Percentiles rank a stretch among this genome's conserved stretches.
Conservation (phyloP, 1,140 invertebrate species). For the Cotesia vestalis region DNA sequence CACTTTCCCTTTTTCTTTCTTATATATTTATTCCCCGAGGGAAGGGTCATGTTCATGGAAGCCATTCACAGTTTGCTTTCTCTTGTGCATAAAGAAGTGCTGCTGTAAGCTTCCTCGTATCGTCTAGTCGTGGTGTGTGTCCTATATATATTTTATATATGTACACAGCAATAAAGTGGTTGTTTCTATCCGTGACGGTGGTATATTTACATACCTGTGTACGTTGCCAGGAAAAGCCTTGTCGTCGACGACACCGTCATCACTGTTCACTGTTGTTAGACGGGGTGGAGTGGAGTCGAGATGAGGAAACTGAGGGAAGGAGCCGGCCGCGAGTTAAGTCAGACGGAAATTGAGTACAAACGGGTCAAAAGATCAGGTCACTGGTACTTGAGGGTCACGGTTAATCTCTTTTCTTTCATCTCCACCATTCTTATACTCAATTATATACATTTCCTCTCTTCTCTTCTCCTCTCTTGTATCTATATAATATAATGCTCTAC, state of each 20-base stretch:
- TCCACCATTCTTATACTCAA: conserved; percentile 23
- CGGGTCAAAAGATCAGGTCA: conserved; percentile 29
- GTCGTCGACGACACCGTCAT: not conserved
- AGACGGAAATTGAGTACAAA: conserved; percentile 34
- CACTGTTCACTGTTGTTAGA: not conserved
- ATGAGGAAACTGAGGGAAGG: not conserved
- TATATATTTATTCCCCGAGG: conserved; percentile 2
- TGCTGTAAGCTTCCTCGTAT: conserved; percentile 27
- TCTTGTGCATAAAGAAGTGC: conserved; percentile 45
- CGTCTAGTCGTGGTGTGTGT: too few species aligned
- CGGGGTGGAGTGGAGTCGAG: not conserved
- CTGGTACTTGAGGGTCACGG: conserved; percentile 49
- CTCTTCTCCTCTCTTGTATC: too few species aligned
- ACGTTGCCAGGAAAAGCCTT: too few species aligned
- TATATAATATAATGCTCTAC: too few species aligned
- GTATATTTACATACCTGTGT: too few species aligned
- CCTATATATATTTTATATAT: too few species aligned
- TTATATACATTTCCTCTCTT: too few species aligned
- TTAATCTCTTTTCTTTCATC: conserved; percentile 43
- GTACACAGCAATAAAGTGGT: too few species aligned
- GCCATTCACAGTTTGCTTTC: conserved; percentile 52
- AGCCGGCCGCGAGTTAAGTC: not conserved
- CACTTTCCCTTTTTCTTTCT: conserved; percentile 26
- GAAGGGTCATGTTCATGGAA: conserved; percentile 51
- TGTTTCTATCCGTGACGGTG: too few species aligned